phyloP scores from a whole-genome alignment of 2,888 invertebrate genomes.

The Parnassius smintheus region DNA sequence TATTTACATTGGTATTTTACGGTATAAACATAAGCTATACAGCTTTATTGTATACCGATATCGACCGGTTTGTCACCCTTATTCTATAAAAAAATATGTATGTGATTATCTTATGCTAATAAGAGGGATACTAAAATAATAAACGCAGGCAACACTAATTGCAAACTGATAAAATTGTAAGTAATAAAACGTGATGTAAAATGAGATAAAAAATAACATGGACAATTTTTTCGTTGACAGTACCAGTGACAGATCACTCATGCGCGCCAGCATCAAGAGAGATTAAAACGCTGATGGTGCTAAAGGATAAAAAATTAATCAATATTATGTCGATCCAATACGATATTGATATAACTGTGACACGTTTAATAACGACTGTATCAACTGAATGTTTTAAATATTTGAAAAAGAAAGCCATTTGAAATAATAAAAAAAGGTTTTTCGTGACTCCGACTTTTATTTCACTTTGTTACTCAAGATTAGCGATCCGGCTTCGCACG shows the following conservation, averaged over 20 bases:
- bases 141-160: neutral
- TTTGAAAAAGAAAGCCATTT: no score
- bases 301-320: slow-evolving; percentile 11
- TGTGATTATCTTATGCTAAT: no score
- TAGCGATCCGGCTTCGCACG: no score
- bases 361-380: neutral
- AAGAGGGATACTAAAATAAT: neutral
- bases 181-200: neutral
- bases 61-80: no score
- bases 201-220: slow-evolving; percentile 4
- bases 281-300: slow-evolving; percentile 9
- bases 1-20: no score
- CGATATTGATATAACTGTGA: slow-evolving; percentile 1
- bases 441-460: no score
- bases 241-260: slow-evolving; percentile 21
- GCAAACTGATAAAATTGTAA: neutral
- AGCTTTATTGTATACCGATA: no score
- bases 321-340: slow-evolving; percentile 9
- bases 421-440: no score
- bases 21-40: no score
- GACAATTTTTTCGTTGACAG: slow-evolving; percentile 10
- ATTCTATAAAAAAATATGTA: no score
- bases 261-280: slow-evolving; percentile 7
- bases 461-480: no score
- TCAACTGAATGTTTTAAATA: no score